phyloP scores from a whole-genome alignment of 2,113 vertebrate species.

The Varanus komodoensis region DNA sequence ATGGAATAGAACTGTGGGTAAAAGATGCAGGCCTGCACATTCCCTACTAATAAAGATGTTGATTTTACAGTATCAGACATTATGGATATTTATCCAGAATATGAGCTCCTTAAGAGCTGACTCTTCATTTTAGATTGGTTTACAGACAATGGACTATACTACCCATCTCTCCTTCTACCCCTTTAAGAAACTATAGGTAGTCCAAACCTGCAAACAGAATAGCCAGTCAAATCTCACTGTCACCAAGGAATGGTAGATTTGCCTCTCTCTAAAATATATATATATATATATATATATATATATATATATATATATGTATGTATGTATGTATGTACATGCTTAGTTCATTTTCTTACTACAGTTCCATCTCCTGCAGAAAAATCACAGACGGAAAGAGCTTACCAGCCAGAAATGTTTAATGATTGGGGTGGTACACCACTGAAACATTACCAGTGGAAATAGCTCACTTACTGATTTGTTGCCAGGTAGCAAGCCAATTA shows the following conservation, averaged over 20 bases:
- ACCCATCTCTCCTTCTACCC: not conserved
- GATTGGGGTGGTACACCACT: constrained; percentile 70
- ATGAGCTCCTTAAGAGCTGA: not conserved
- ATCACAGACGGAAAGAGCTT: constrained; percentile 72
- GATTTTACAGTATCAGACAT: not conserved
- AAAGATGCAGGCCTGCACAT: not conserved
- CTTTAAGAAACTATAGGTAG: not conserved
- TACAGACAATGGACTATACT: not conserved
- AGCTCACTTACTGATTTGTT: constrained; percentile 82
- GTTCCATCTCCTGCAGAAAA: constrained; percentile 46
- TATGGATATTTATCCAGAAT: not conserved
- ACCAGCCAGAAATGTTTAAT: constrained; percentile 76
- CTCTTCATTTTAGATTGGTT: not conserved
- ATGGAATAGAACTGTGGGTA: not conserved
- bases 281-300: too few relatives aligned
- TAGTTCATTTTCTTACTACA: constrained; percentile 48
- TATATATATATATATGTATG: too few relatives aligned
- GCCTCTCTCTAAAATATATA: too few relatives aligned
- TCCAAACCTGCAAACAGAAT: not conserved
- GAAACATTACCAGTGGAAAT: constrained; percentile 65
- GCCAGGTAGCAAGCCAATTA: constrained; percentile 88
- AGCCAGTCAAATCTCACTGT: not conserved
- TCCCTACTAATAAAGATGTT: not conserved
- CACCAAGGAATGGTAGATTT: not conserved
- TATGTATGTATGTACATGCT: too few relatives aligned